phyloP scores from a whole-genome alignment of 2,888 invertebrate species.

The Rhingia rostrata region DNA sequence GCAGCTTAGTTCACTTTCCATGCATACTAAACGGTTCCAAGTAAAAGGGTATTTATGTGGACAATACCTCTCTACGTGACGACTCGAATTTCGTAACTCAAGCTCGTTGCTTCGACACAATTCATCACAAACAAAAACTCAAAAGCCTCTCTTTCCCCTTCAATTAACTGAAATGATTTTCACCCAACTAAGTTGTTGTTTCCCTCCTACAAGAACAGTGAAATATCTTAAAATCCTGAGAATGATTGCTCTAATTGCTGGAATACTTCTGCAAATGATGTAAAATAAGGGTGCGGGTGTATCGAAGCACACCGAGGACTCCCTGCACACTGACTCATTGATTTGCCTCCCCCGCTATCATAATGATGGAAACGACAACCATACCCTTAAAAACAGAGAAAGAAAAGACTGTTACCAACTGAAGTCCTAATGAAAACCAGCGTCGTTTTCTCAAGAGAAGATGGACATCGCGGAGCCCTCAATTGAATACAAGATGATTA shows the following conservation, averaged over 20 bases:
- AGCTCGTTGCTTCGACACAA: too few species aligned
- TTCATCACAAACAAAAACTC: neutral
- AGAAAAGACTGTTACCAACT: neutral
- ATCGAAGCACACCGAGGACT: neutral
- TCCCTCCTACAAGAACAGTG: conserved; percentile 2
- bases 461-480: conserved; percentile 50
- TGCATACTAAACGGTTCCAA: too few species aligned
- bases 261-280: conserved; percentile 45
- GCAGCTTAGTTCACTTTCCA: too few species aligned
- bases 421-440: conserved; percentile 44
- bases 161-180: conserved; percentile 12
- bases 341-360: conserved; percentile 52
- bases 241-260: conserved; percentile 64
- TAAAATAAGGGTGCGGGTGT: conserved; percentile 14
- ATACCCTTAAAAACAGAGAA: conserved; percentile 28
- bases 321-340: conserved; percentile 39
- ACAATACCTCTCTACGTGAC: too few species aligned
- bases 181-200: neutral
- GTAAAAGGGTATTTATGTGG: too few species aligned
- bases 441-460: conserved; percentile 8
- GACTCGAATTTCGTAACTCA: too few species aligned
- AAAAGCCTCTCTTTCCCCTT: neutral
- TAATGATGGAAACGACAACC: conserved; percentile 64
- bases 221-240: conserved; percentile 44
- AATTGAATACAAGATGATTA: conserved; percentile 70